Percentiles rank a stretch among this genome's conserved stretches.
Conservation (phyloP, 2,113 vertebrate genomes). For the Brachypodius melanocephalos region DNA sequence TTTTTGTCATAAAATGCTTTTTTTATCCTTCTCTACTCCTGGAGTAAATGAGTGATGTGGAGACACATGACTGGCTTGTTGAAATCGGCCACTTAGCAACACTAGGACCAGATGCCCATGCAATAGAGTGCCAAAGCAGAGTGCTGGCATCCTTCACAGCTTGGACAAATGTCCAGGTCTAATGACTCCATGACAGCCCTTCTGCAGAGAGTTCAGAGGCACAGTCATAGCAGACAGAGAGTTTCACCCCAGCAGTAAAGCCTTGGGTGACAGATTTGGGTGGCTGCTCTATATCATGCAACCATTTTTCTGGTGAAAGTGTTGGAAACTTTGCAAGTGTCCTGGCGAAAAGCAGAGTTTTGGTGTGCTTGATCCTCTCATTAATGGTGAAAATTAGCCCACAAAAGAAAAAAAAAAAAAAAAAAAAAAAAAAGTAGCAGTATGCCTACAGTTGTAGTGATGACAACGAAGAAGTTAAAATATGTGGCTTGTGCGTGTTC, state of each 20-base stretch:
- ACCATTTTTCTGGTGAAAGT: not conserved
- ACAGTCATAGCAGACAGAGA: not conserved
- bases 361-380: not conserved
- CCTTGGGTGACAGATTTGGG: not conserved
- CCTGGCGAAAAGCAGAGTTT: not conserved
- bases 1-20: constrained; percentile 32
- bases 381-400: not conserved
- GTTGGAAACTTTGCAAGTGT: not conserved
- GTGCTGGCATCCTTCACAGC: constrained; percentile 17
- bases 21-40: constrained; percentile 23
- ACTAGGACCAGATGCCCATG: constrained; percentile 73
- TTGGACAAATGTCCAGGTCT: constrained; percentile 51
- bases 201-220: constrained; percentile 26
- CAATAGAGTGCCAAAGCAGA: constrained; percentile 69
- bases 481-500: fast-evolving
- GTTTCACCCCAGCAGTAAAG: not conserved
- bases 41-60: constrained; percentile 56
- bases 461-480: not conserved
- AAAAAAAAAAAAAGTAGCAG: not conserved
- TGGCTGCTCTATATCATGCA: not conserved
- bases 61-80: constrained; percentile 61
- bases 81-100: constrained; percentile 70
- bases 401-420: not conserved
- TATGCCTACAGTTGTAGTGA: not conserved
- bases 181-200: constrained; percentile 44